Evolutionary conservation across 2,888 invertebrate species (phyloP), one percentile per base, ranked within the genome.

Genomic region (Drosophila cognata): DNA sequence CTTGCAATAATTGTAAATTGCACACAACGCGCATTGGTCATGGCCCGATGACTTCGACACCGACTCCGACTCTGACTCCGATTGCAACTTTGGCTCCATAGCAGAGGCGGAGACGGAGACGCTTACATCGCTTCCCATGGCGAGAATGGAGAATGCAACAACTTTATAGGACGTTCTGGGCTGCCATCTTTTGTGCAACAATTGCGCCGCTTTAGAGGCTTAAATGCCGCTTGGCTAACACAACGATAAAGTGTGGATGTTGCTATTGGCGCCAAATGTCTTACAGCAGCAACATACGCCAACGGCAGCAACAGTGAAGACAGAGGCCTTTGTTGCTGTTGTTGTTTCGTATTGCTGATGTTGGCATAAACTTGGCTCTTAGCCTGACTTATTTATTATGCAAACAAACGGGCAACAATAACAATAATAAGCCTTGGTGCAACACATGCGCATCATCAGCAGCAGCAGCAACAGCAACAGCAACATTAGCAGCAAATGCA

Each of bases 1-100:
- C 75, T 74, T 70, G 79, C 59, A 66, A 61, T 74, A 79, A 78
- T 79, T 78, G 77, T 43, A 71, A 79, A 79, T 79, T 79, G 80
- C 76, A 67, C 21, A 79, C 63, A 71, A 77, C 73, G 63, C 58
- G 62, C 58, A 7, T 64, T 57, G 62, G 73, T 67, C 73, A 76
- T 72, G 76, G 76, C 60, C 67, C 48, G 75, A 51, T 55, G 72
- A 36, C 4, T 31, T 25, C 51, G 36, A 21, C 35, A 25, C 7
- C n/a, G 18, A n/a, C 46, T 21, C 35, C 43, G 36, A 13, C 35
- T 33, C 41, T n/a, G 31, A 13, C 35, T 43, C 4, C n/a, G 16
- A 16, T 29, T 10, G 10, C 35, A 21, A 46, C 46, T 21, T 38
- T 11, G 36, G 16, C 16, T 36, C 36, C 16, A 16, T 36, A 21